These are phyloP conservation scores for Apoda limacodes DNA, from an alignment of 2,888 invertebrate species.

Conservation along the genomic window DNA sequence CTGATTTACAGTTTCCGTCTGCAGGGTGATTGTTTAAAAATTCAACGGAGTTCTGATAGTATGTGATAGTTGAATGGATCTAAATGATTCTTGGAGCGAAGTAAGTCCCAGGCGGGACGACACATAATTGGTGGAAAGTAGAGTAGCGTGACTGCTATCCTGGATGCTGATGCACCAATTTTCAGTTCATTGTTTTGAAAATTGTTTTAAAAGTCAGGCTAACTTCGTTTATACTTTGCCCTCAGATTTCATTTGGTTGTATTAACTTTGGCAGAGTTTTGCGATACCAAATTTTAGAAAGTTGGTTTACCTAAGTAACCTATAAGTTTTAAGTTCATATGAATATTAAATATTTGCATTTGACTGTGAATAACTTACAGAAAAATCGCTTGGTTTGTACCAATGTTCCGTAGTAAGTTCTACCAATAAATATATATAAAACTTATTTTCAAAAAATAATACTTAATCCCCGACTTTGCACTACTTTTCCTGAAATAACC, in stretches of 20 bases:
- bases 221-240: conserved; percentile 38
- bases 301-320: too few relatives aligned
- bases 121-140: conserved; percentile 52
- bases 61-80: conserved; percentile 61
- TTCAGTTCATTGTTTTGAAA: conserved; percentile 65
- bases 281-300: too few relatives aligned
- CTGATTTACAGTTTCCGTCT: conserved; percentile 23
- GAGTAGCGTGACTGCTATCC: conserved; percentile 49
- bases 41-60: conserved; percentile 50
- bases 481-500: too few relatives aligned
- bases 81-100: conserved; percentile 62
- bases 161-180: conserved; percentile 52
- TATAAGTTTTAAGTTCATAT: too few relatives aligned
- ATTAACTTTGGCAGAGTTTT: conserved; percentile 25
- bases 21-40: conserved; percentile 49
- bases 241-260: conserved; percentile 23
- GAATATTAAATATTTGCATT: too few relatives aligned
- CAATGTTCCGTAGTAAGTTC: too few relatives aligned
- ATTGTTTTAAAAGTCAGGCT: conserved; percentile 46
- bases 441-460: too few relatives aligned
- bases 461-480: too few relatives aligned
- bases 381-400: too few relatives aligned
- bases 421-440: too few relatives aligned
- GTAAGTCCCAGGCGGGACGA: conserved; percentile 49
- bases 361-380: too few relatives aligned